phyloP scores from a whole-genome alignment of 2,797 vertebrate species.

The Cyprinodon diabolis region DNA sequence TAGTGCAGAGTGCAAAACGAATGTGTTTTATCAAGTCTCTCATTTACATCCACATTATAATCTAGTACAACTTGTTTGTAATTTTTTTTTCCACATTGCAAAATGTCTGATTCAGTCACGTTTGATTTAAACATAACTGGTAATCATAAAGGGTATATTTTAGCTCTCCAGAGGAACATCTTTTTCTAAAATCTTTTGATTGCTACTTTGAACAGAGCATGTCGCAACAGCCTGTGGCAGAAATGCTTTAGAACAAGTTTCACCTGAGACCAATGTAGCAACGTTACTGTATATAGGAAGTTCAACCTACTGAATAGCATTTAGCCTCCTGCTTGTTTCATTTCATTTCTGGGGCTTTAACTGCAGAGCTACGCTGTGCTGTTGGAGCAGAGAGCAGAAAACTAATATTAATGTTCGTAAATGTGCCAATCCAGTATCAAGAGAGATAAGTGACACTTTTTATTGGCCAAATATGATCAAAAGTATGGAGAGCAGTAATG shows the following conservation, averaged over 20 bases:
- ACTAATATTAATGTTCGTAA: neutral
- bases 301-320: constrained; percentile 15
- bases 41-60: constrained; percentile 52
- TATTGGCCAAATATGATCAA: neutral
- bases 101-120: constrained; percentile 9
- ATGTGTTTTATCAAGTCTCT: constrained; percentile 43
- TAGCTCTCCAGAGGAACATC: constrained; percentile 30
- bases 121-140: constrained; percentile 34
- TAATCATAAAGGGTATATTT: constrained; percentile 32
- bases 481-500: neutral
- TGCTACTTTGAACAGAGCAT: constrained; percentile 9
- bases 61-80: constrained; percentile 28
- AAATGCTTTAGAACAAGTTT: constrained; percentile 21
- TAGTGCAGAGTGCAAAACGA: constrained; percentile 20
- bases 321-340: constrained; percentile 1
- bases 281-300: constrained; percentile 19
- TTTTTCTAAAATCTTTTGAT: constrained; percentile 10
- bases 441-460: neutral
- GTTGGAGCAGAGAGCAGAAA: neutral
- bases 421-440: neutral
- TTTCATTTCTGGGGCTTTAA: neutral
- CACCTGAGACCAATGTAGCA: constrained; percentile 27
- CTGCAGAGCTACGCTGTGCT: neutral
- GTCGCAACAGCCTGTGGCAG: constrained; percentile 26
- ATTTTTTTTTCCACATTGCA: constrained; percentile 17